Percentiles rank a stretch among this genome's conserved stretches.
These are phyloP conservation scores for Lasaia peninsularis DNA, from an alignment of 1,140 invertebrate genomes.

Conservation along the genomic window DNA sequence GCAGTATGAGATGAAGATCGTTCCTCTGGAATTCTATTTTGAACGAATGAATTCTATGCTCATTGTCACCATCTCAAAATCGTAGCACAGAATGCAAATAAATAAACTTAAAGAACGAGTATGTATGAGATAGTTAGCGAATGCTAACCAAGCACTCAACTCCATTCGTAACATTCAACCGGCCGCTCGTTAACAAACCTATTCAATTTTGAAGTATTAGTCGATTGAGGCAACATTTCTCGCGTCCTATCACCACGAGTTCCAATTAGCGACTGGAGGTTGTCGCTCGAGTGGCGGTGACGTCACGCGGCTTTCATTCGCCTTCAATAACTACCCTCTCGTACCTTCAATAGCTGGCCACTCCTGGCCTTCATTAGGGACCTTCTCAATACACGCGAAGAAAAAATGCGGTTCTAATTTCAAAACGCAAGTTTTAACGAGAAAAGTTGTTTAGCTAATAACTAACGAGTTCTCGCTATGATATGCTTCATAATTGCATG, in stretches of 20 bases:
- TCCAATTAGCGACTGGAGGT: conserved; percentile 74
- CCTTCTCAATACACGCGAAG: conserved; percentile 63
- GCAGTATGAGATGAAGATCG: conserved; percentile 51
- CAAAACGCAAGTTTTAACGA: conserved; percentile 68
- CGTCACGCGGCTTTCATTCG: conserved; percentile 71
- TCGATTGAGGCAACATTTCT: conserved; percentile 72
- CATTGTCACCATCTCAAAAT: conserved; percentile 15
- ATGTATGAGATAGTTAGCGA: conserved; percentile 51
- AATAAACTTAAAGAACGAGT: conserved; percentile 44
- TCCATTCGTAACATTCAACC: conserved; percentile 66
- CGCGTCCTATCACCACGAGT: conserved; percentile 71
- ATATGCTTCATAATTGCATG: conserved; percentile 48
- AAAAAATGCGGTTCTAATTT: conserved; percentile 60
- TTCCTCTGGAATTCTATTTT: conserved; percentile 56
- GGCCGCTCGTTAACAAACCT: conserved; percentile 73
- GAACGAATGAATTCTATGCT: conserved; percentile 30
- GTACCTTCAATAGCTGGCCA: conserved; percentile 69
- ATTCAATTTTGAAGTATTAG: conserved; percentile 75
- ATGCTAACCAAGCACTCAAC: conserved; percentile 57
- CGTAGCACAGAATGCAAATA: conserved; percentile 28
- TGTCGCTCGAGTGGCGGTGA: conserved; percentile 68
- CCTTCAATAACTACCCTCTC: conserved; percentile 74
- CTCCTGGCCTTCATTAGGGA: conserved; percentile 73
- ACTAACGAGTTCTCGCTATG: conserved; percentile 36
- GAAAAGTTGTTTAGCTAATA: conserved; percentile 71